Evolutionary conservation across 2,888 invertebrate genomes (phyloP), one percentile per base, ranked within the genome.

Genomic region (Portevinia maculata): DNA sequence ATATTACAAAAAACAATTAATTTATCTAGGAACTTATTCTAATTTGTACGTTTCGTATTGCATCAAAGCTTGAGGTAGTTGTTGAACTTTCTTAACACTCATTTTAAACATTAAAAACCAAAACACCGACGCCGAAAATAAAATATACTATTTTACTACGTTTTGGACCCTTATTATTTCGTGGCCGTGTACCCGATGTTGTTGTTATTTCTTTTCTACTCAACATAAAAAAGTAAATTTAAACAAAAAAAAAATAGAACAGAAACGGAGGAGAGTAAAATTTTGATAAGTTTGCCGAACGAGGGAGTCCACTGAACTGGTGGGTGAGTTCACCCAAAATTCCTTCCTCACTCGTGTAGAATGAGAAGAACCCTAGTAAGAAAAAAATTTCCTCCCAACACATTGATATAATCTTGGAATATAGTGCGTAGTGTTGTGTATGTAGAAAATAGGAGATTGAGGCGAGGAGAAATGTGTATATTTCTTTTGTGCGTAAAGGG

Each of bases 241-340:
- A 53, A 39, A 13, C 32, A 28, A 19, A 17, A 19, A 17, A 59
- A 69, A 53, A 37, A 65, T 11, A 32, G 32, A 70, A 75, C 30
- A 64, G 34, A 34, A 67, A 52, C 55, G 30, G 44, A 19, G 19
- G 44, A 79, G 65, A 78, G 70, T 53, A 30, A 73, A 83, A 78
- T 83, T 83, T 83, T 55, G 83, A 84, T 79, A 84, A 79, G 84
- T 85, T 84, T 81, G 69, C 84, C 84, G 85, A 84, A 79, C 83
- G 85, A 79, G 76, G 85, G 79, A 83, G 84, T 84, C 79, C 84
- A 86, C 85, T 85, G 87, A 88, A 90, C 90, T 90, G 90, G 87
- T 87, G 89, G 87, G 87, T 88, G 89, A 87, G 65, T 81, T 87
- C 86, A 86, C 86, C 86, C 87, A 79, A 86, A 88, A 88, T 76